phyloP scores from a whole-genome alignment of 92 coral and sea anemone genomes.

The Parazoanthus swiftii region DNA sequence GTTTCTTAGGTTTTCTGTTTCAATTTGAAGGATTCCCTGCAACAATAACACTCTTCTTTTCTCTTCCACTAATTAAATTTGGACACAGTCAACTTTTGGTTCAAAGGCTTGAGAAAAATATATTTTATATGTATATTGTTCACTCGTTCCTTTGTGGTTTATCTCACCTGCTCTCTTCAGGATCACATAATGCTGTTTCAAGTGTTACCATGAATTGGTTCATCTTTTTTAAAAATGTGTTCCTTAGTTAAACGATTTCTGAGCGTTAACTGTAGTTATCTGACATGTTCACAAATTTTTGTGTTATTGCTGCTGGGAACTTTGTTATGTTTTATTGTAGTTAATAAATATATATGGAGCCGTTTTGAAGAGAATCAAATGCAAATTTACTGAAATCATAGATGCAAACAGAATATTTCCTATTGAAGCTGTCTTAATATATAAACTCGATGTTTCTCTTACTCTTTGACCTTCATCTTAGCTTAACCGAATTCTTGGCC shows the following conservation, averaged over 20 bases:
- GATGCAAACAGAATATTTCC: conserved; percentile 38
- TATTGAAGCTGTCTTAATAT: background rate
- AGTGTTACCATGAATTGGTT: background rate
- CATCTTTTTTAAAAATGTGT: background rate
- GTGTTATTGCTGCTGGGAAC: conserved; percentile 14
- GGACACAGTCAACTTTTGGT: background rate
- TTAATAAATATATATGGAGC: background rate
- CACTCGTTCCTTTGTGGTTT: background rate
- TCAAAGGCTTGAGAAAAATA: no score
- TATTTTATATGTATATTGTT: background rate
- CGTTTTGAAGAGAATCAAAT: conserved; percentile 21
- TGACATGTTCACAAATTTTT: background rate
- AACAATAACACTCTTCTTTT: background rate
- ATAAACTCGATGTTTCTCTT: background rate
- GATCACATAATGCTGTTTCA: background rate
- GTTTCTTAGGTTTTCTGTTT: conserved; percentile 28
- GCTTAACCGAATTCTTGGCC: background rate
- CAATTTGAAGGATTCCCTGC: conserved; percentile 13
- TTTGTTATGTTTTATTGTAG: conserved; percentile 1
- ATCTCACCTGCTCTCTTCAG: background rate
- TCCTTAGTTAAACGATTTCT: no score
- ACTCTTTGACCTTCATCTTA: background rate
- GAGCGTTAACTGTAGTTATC: no score
- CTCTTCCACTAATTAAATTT: no score
- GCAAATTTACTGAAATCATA: conserved; percentile 23